phyloP scores from a whole-genome alignment of 1,140 invertebrate genomes.

The honey bee (Apis mellifera) region DNA sequence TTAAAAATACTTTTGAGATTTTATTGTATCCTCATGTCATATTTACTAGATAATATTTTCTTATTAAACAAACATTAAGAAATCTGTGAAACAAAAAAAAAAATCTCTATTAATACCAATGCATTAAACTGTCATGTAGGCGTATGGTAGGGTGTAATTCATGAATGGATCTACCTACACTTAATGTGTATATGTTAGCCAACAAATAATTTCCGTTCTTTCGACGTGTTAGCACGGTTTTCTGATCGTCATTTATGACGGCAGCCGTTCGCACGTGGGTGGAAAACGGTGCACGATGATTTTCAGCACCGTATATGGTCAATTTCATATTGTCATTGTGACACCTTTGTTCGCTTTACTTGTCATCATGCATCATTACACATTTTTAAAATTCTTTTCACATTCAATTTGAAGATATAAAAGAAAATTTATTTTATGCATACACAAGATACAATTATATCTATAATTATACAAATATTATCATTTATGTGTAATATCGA shows the following conservation, averaged over 20 bases:
- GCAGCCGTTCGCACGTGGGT: slow-evolving; percentile 58
- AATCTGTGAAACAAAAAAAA: neutral
- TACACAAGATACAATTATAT: too few relatives aligned
- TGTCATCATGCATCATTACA: neutral
- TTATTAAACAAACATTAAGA: neutral
- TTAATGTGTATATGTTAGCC: slow-evolving; percentile 36
- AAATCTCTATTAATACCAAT: neutral
- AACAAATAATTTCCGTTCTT: slow-evolving; percentile 56
- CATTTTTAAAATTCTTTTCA: neutral
- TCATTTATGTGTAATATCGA: neutral
- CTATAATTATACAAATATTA: neutral
- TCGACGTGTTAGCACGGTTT: slow-evolving; percentile 50
- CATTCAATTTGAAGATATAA: neutral
- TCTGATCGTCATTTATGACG: slow-evolving; percentile 47
- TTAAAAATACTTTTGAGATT: neutral
- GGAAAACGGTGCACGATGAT: slow-evolving; percentile 58
- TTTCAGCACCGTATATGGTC: slow-evolving; percentile 63
- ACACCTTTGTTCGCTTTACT: neutral
- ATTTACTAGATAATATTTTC: neutral
- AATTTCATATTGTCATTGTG: slow-evolving; percentile 49
- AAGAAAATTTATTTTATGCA: too few relatives aligned
- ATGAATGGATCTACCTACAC: slow-evolving; percentile 66
- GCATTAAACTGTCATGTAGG: slow-evolving; percentile 30
- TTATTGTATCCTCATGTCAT: neutral
- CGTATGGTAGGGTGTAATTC: slow-evolving; percentile 18